Evolutionary conservation across 2,113 vertebrate species (phyloP), one percentile per base, ranked within the genome.

Genomic region (Trichomycterus rosablanca): DNA sequence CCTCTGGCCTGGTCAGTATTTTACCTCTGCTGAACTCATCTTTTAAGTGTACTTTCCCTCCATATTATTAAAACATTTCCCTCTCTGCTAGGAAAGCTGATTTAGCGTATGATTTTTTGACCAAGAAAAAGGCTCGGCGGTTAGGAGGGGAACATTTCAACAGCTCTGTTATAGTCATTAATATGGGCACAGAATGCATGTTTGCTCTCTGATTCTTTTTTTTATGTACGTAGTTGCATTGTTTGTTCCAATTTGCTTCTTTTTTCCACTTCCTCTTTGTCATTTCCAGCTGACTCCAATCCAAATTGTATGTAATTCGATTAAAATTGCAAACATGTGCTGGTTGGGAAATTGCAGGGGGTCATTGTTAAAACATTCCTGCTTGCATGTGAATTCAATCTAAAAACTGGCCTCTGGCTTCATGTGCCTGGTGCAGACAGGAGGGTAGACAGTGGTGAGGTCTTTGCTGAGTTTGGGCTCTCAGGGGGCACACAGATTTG

Each of bases 281-380:
- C 58, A 66, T 59, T 52, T 71, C 63, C 63, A 61, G 48, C 43
- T 61, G 69, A 62, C 46, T 54, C 55, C 54, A 42, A 40, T 55
- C 54, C 65, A 64, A 67, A 64, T 49, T n/a, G 48, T 52, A 53
- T 57, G 57, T 65, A 69, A 69, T 57, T 61, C 59, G 45, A 58
- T 69, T 65, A 50, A 68, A 73, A 73, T 73, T 54, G 57, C 61
- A 73, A 68, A 61, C 71, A 73, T 61, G 52, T 73, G 71, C 40
- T 23, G 12, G 24, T 32, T n/a, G 62, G 62, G 22, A 62, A 61
- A 68, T 58, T 48, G 63, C 67, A 66, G 67, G 60, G 70, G 70
- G 64, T 68, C 65, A 46, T 59, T 72, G 70, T 67, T 63, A 51
- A 67, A 59, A 55, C 70, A 60, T 67, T 67, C 63, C 59, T 55